Percentiles rank a stretch among this genome's conserved stretches.
phyloP scores from a whole-genome alignment of 2,888 invertebrate genomes.

The Cantharis flavilabris region DNA sequence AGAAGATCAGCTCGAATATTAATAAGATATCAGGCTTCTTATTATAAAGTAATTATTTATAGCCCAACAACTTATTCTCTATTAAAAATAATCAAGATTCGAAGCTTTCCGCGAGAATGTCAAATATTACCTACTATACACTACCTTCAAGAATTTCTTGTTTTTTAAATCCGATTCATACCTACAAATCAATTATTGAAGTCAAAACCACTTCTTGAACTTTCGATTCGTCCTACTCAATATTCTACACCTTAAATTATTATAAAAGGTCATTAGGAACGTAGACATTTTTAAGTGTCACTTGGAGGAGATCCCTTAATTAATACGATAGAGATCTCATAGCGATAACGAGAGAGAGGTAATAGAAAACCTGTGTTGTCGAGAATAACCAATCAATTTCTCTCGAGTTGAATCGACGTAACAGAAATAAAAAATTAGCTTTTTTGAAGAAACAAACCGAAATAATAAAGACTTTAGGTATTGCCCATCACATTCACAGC shows the following conservation, averaged over 20 bases:
- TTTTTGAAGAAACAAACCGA: constrained; percentile 7
- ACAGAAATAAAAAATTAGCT: background rate
- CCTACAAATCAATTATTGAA: background rate
- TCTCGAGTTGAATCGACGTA: background rate
- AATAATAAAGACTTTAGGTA: constrained; percentile 54
- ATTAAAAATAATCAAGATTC: background rate
- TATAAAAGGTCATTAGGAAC: background rate
- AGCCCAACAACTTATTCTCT: background rate
- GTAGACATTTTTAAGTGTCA: background rate
- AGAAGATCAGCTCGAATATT: background rate
- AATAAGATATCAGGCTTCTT: background rate
- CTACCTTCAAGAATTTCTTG: background rate
- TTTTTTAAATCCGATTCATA: background rate
- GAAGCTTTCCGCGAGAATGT: background rate
- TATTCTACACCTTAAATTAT: background rate
- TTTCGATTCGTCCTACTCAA: background rate
- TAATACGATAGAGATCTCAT: background rate
- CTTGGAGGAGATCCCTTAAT: background rate
- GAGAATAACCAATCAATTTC: background rate
- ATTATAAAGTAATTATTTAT: background rate
- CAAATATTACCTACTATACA: background rate
- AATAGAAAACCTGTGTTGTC: background rate
- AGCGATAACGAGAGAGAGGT: background rate
- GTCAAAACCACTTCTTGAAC: background rate
- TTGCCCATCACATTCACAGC: constrained; percentile 53